Base-by-base conservation (phyloP, 2,888 invertebrate species). In the Drosophila melanocephala region DNA sequence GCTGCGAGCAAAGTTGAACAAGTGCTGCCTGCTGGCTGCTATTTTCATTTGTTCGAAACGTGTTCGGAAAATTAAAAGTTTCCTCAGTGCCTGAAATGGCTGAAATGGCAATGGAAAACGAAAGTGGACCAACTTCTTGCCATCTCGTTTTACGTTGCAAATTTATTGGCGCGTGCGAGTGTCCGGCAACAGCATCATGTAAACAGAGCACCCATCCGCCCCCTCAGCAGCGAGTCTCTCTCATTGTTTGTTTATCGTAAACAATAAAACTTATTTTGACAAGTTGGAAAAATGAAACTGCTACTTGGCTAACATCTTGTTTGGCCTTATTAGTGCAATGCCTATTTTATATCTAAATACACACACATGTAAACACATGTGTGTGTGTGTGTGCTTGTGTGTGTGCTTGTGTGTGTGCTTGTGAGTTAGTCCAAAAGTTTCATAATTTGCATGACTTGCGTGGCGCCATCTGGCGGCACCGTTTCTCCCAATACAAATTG, bases 51-150 rank as follows among this genome's bases (percentile, higher is more conserved):
- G 86, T 68, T 66, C 82, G 77, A 84, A 82, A 87, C 87, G 87
- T 87, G 87, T 88, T 89, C 75, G 75, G 87, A 87, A 87, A 87
- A 89, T 87, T 90, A 89, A 87, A 88, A 88, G 82, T 87, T 85
- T 80, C 32, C 12, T 52, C 57, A 56, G 57, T 51, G 39, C 30
- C 39, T 30, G 30, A 42, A 37, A 47, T 16, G 22, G 22, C 22
- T 44, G 22, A 37, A 55, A 37, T 42, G 44, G 77, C 62, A 73
- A 68, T 62, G 50, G 80, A 89, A 87, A 87, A 56, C 52, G 83
- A 84, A 82, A 86, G 86, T 86, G 66, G 66, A 68, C 50, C 70
- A 82, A 87, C 63, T 82, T 81, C 77, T 79, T 69, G 65, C 70
- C 66, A 63, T 67, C 66, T 83, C 62, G 77, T 69, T 73, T 78